phyloP scores from a whole-genome alignment of 2,888 invertebrate genomes.

The Hydropsyche betteni region DNA sequence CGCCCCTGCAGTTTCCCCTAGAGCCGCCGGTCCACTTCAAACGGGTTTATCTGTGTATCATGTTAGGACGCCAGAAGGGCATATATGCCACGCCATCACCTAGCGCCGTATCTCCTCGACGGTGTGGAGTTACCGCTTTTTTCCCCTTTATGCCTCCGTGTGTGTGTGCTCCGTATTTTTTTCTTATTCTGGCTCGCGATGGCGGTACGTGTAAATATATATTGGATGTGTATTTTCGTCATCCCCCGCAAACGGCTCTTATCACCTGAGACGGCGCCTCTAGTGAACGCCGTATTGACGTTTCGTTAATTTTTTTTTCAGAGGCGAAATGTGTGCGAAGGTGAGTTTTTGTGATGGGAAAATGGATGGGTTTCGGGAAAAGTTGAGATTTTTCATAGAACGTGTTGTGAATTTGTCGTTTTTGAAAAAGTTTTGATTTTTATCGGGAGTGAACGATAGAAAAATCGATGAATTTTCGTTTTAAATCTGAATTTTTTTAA shows the following conservation, averaged over 20 bases:
- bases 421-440: too few species aligned
- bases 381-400: too few species aligned
- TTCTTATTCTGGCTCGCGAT: not conserved
- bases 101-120: slow-evolving; percentile 29
- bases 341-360: not conserved
- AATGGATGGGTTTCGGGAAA: not conserved
- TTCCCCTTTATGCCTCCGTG: too few species aligned
- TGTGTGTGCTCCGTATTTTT: not conserved
- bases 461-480: too few species aligned
- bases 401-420: too few species aligned
- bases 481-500: too few species aligned
- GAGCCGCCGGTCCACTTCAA: slow-evolving; percentile 45
- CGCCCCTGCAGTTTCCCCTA: slow-evolving; percentile 45
- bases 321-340: not conserved
- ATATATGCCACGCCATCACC: slow-evolving; percentile 42
- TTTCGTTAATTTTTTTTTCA: too few species aligned
- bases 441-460: too few species aligned
- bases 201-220: not conserved
- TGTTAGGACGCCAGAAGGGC: slow-evolving; percentile 41
- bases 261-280: slow-evolving; percentile 34
- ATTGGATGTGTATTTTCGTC: not conserved
- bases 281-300: not conserved
- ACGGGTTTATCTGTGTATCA: slow-evolving; percentile 50
- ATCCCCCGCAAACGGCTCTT: slow-evolving; percentile 24
- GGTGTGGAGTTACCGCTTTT: not conserved